phyloP scores from a whole-genome alignment of 2,797 vertebrate species.

The Ptychobarbus kaznakovi region DNA sequence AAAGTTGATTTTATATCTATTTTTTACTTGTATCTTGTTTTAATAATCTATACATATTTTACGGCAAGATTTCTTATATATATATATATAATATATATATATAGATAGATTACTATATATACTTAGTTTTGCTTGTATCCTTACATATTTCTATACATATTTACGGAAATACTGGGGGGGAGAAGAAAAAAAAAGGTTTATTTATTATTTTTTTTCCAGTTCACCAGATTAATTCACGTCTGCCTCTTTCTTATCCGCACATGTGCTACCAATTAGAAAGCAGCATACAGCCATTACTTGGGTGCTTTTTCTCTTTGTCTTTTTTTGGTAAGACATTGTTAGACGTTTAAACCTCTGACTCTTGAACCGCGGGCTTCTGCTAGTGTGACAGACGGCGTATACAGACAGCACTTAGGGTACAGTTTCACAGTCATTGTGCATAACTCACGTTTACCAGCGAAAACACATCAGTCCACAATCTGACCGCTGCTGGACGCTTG shows the following conservation, averaged over 20 bases:
- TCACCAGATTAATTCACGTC: constrained; percentile 19
- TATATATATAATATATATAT: no score
- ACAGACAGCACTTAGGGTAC: background rate
- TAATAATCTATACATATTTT: no score
- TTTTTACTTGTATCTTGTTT: no score
- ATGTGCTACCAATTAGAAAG: constrained; percentile 57
- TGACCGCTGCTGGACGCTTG: background rate
- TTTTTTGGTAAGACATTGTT: constrained; percentile 3
- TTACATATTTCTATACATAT: no score
- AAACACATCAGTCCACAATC: background rate
- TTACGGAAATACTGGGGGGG: no score
- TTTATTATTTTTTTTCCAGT: no score
- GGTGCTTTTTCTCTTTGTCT: constrained; percentile 18
- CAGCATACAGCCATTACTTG: constrained; percentile 44
- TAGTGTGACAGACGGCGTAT: constrained; percentile 24
- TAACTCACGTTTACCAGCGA: background rate
- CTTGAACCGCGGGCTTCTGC: constrained; percentile 22
- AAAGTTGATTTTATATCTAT: no score
- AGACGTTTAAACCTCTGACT: constrained; percentile 40
- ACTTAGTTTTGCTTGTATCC: no score
- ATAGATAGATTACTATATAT: no score
- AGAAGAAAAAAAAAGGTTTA: no score
- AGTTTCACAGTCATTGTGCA: constrained; percentile 25
- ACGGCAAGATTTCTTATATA: no score
- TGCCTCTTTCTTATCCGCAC: background rate